Conservation (phyloP, 92 coral and sea anemone genomes). For the Siderastrea radians region DNA sequence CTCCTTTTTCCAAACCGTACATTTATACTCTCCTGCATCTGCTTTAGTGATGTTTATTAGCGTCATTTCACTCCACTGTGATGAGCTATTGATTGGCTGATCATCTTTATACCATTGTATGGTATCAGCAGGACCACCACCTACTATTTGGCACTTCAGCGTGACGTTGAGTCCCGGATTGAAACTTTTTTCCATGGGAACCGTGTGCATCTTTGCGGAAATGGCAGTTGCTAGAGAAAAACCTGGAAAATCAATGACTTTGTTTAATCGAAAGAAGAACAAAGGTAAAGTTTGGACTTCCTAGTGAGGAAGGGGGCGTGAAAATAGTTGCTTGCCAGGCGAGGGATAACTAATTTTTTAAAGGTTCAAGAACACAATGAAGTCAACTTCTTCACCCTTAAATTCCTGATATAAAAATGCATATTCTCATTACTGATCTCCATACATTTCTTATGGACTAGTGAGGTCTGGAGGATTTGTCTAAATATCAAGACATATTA, state of each 20-base stretch:
- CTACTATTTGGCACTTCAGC: slow-evolving; percentile 14
- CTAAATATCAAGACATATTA: too few relatives aligned
- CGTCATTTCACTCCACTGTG: not conserved
- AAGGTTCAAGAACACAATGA: too few relatives aligned
- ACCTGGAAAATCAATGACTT: not conserved
- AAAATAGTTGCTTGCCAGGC: too few relatives aligned
- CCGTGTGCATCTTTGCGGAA: slow-evolving; percentile 9
- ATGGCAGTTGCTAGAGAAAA: not conserved
- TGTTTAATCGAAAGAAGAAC: not conserved
- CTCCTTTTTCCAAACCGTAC: not conserved
- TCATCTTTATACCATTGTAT: slow-evolving; percentile 32
- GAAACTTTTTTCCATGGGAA: slow-evolving; percentile 9
- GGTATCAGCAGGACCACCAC: slow-evolving; percentile 18
- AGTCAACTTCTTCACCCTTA: too few relatives aligned
- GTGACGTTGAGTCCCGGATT: slow-evolving; percentile 36
- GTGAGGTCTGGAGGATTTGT: too few relatives aligned
- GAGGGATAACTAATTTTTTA: too few relatives aligned
- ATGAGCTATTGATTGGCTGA: slow-evolving; percentile 8
- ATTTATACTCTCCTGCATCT: slow-evolving; percentile 29
- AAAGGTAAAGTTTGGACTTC: not conserved
- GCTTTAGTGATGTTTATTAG: not conserved
- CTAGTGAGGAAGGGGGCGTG: too few relatives aligned
- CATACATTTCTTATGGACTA: too few relatives aligned
- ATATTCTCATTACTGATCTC: too few relatives aligned
- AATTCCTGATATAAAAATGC: too few relatives aligned